Percentiles rank a stretch among this genome's conserved stretches.
Evolutionary conservation across 2,888 invertebrate species (phyloP).

Genomic region (Syritta pipiens): DNA sequence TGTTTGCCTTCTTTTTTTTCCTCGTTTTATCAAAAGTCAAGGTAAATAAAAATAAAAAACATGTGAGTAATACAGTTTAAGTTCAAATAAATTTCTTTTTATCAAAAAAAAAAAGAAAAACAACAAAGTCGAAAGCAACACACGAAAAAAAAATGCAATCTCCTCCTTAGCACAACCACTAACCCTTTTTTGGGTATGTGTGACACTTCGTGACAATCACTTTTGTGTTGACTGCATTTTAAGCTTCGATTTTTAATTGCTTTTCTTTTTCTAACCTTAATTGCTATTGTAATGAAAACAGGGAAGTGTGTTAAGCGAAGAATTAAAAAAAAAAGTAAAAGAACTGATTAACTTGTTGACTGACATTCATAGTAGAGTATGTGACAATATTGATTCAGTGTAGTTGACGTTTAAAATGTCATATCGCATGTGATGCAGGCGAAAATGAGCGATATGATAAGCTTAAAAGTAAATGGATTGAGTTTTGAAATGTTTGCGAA

Average conservation of each 20-base stretch:
- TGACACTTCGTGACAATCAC: neutral
- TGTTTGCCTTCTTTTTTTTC: conserved; percentile 7
- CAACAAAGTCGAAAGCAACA: conserved; percentile 18
- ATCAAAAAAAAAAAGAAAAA: neutral
- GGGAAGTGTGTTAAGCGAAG: conserved; percentile 30
- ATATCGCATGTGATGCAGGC: conserved; percentile 1
- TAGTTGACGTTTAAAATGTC: conserved; percentile 4
- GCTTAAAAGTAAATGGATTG: neutral
- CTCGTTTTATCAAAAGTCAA: conserved; percentile 1
- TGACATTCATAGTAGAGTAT: neutral
- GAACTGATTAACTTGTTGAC: no score
- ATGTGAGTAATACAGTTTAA: no score
- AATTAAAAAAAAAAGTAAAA: no score
- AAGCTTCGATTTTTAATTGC: neutral
- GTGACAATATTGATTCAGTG: neutral
- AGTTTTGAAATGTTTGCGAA: neutral
- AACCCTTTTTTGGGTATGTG: neutral
- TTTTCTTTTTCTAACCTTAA: conserved; percentile 3
- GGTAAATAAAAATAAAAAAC: neutral
- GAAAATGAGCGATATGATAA: neutral
- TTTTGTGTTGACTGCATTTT: conserved; percentile 14
- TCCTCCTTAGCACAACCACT: no score
- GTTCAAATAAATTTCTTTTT: conserved; percentile 21
- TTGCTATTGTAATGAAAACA: conserved; percentile 14
- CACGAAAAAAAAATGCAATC: no score